Conservation (phyloP, 2,797 vertebrate genomes). For the Notolabrus celidotus region DNA sequence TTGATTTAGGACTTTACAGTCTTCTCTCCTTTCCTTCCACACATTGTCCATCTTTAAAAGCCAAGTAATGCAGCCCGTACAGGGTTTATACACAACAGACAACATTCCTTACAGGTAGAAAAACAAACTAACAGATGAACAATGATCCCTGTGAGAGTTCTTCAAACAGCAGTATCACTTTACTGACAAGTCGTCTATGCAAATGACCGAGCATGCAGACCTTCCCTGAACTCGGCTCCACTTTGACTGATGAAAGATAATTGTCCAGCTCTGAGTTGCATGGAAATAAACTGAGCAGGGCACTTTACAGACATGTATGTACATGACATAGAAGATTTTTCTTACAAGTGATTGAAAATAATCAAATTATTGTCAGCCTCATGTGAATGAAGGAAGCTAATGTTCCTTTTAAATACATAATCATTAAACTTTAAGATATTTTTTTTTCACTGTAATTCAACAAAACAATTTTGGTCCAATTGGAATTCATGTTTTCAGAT, state of each 20-base stretch:
- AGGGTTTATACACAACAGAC: neutral
- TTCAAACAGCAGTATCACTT: slow-evolving; percentile 3
- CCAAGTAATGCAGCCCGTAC: neutral
- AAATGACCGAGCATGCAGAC: slow-evolving; percentile 33
- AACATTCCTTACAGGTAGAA: neutral
- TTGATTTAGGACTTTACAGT: neutral
- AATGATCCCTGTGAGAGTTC: neutral
- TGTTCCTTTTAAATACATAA: too few species aligned
- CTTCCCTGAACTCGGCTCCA: slow-evolving; percentile 1
- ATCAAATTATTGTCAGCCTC: neutral
- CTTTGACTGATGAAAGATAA: slow-evolving; percentile 11
- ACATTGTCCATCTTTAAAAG: neutral
- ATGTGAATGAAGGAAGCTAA: neutral
- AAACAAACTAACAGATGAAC: neutral
- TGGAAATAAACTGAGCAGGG: slow-evolving; percentile 26
- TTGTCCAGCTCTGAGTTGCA: slow-evolving; percentile 19
- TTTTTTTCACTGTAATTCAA: too few species aligned
- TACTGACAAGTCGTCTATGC: slow-evolving; percentile 22
- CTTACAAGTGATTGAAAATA: neutral
- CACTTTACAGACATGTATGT: neutral
- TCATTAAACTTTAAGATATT: too few species aligned
- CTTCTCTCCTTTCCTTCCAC: neutral
- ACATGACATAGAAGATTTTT: slow-evolving; percentile 3
- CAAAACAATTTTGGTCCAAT: too few species aligned
- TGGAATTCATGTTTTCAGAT: too few species aligned